Evolutionary conservation across 2,888 invertebrate species (phyloP).

Genomic region (Mamestra brassicae): DNA sequence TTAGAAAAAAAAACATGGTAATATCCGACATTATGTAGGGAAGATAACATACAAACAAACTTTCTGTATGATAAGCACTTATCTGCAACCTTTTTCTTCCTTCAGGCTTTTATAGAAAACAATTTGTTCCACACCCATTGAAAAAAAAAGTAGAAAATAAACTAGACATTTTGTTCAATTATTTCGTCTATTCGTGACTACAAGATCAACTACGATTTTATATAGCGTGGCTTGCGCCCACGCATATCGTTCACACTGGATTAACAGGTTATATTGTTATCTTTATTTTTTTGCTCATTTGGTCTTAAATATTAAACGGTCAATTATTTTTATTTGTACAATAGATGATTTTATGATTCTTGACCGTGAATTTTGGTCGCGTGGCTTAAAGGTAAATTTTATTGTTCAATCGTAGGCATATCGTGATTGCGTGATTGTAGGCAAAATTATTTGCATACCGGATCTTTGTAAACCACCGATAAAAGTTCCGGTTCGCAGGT

Average conservation of each 20-base stretch:
- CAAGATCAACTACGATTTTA: slow-evolving; percentile 74
- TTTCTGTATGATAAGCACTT: neutral
- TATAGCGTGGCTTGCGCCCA: slow-evolving; percentile 81
- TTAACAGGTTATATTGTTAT: slow-evolving; percentile 71
- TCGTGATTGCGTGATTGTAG: slow-evolving; percentile 59
- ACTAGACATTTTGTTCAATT: slow-evolving; percentile 72
- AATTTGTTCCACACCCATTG: neutral
- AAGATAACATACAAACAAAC: neutral
- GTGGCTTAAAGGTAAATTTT: slow-evolving; percentile 56
- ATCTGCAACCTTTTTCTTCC: neutral
- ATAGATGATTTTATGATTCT: slow-evolving; percentile 47
- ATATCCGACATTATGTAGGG: neutral
- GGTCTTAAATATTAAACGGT: slow-evolving; percentile 65
- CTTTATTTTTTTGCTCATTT: slow-evolving; percentile 62
- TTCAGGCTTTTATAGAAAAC: neutral
- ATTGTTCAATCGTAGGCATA: slow-evolving; percentile 36
- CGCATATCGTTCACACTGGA: slow-evolving; percentile 76
- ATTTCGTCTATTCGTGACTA: slow-evolving; percentile 78
- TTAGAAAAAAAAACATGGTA: neutral
- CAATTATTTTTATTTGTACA: slow-evolving; percentile 66
- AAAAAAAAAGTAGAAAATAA: neutral
- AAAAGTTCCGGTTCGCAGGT: slow-evolving; percentile 55
- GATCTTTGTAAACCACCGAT: slow-evolving; percentile 53
- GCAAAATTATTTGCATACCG: slow-evolving; percentile 59
- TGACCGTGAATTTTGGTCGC: slow-evolving; percentile 65